Evolutionary conservation across 2,113 vertebrate genomes (phyloP).

Genomic region (Dicerorhinus sumatrensis): DNA sequence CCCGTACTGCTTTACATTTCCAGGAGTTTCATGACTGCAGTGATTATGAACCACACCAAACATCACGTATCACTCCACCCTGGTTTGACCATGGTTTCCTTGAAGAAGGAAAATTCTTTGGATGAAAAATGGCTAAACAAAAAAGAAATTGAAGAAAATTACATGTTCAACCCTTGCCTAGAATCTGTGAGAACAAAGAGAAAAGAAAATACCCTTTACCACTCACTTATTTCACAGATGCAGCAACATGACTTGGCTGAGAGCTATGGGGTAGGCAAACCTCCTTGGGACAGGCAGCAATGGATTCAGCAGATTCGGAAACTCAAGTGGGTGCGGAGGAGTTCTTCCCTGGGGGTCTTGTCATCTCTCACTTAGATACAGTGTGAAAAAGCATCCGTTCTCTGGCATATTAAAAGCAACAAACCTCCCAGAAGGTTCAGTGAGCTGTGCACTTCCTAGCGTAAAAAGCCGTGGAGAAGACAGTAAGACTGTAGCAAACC

Average conservation of each 20-base stretch:
- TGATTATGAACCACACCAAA: neutral
- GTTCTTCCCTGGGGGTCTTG: neutral
- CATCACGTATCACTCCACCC: neutral
- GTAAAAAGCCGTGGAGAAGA: neutral
- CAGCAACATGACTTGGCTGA: neutral
- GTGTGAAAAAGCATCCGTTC: neutral
- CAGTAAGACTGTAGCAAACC: neutral
- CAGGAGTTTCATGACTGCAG: neutral
- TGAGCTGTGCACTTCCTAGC: neutral
- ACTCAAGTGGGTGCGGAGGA: neutral
- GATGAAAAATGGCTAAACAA: neutral
- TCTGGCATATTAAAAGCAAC: neutral
- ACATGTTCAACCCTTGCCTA: neutral
- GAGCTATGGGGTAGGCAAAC: neutral
- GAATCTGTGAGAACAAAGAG: neutral
- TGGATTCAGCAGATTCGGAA: slow-evolving; percentile 1
- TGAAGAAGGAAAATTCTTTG: neutral
- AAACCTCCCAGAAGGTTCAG: slow-evolving; percentile 6
- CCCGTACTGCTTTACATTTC: neutral
- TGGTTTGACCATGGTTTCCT: neutral
- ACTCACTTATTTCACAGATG: neutral
- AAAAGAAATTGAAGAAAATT: slow-evolving; percentile 54
- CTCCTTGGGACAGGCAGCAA: neutral
- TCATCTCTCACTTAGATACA: neutral
- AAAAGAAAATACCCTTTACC: neutral